Conservation (phyloP, 2,888 invertebrate genomes). For the Buathra laborator region DNA sequence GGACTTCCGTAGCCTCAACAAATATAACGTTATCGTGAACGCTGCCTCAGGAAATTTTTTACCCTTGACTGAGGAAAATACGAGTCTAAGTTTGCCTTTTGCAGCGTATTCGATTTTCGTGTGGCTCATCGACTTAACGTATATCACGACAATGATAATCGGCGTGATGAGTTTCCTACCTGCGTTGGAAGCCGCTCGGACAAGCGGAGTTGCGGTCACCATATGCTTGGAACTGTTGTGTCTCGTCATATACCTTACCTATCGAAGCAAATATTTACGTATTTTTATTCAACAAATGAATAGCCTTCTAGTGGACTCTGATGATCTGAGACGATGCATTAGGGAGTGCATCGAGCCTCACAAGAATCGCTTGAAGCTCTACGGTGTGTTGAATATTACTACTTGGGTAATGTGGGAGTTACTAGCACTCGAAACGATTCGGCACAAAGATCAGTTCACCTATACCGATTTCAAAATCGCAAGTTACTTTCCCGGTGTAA, state of each 20-base stretch:
- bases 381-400: conserved; percentile 45
- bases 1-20: conserved; percentile 71
- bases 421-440: conserved; percentile 59
- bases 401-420: conserved; percentile 64
- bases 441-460: conserved; percentile 63
- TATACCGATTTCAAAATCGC: conserved; percentile 71
- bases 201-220: conserved; percentile 62
- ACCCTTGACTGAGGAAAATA: conserved; percentile 57
- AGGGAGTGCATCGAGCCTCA: conserved; percentile 62
- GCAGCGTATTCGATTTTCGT: conserved; percentile 61
- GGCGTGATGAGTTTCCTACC: conserved; percentile 57
- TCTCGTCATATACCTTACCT: conserved; percentile 67
- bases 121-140: conserved; percentile 64
- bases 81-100: not conserved
- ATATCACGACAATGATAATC: conserved; percentile 26
- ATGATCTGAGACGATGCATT: conserved; percentile 58
- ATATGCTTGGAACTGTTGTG: conserved; percentile 66
- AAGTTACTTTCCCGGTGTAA: conserved; percentile 65
- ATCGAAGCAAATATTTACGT: conserved; percentile 54
- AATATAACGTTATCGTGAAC: conserved; percentile 69
- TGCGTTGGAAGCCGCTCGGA: conserved; percentile 56
- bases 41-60: conserved; percentile 72
- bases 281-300: conserved; percentile 70
- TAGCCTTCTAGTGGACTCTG: conserved; percentile 48
- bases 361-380: conserved; percentile 68